Conservation (phyloP, 2,888 invertebrate species). For the Eucriotettix oculatus region DNA sequence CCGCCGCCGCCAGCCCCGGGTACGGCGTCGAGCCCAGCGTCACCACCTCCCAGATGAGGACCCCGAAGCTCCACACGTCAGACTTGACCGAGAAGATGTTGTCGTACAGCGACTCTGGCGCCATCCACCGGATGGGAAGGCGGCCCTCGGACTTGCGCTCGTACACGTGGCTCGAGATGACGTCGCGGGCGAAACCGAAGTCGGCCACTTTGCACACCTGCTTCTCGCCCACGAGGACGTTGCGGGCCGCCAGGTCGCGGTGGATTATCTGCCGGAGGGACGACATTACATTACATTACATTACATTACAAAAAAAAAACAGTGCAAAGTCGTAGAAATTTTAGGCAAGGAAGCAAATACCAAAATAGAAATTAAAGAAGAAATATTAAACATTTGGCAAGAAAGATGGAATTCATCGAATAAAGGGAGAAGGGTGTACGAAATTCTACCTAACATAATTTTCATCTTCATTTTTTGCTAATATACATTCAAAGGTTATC, state of each 20-base stretch:
- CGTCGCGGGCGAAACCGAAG: slow-evolving; percentile 84
- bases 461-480: too few relatives aligned
- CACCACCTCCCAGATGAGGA: slow-evolving; percentile 70
- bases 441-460: too few relatives aligned
- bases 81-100: slow-evolving; percentile 87
- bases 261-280: slow-evolving; percentile 67
- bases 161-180: slow-evolving; percentile 74
- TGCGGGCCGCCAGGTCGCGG: slow-evolving; percentile 76
- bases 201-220: slow-evolving; percentile 85
- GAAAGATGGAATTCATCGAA: too few relatives aligned
- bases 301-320: too few relatives aligned
- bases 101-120: slow-evolving; percentile 85
- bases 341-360: too few relatives aligned
- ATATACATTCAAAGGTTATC: too few relatives aligned
- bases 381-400: too few relatives aligned
- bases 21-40: slow-evolving; percentile 73
- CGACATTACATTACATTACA: too few relatives aligned
- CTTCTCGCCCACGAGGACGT: slow-evolving; percentile 72
- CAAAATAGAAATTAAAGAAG: too few relatives aligned
- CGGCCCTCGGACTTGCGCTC: slow-evolving; percentile 74
- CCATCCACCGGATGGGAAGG: slow-evolving; percentile 80
- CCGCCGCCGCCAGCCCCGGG: slow-evolving; percentile 79
- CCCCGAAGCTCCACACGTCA: slow-evolving; percentile 92
- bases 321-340: too few relatives aligned
- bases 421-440: too few relatives aligned